A percentile compares a stretch with the other conserved stretches of the same genome.
Conservation (phyloP, 2,888 invertebrate genomes). For the Eupithecia subumbrata region DNA sequence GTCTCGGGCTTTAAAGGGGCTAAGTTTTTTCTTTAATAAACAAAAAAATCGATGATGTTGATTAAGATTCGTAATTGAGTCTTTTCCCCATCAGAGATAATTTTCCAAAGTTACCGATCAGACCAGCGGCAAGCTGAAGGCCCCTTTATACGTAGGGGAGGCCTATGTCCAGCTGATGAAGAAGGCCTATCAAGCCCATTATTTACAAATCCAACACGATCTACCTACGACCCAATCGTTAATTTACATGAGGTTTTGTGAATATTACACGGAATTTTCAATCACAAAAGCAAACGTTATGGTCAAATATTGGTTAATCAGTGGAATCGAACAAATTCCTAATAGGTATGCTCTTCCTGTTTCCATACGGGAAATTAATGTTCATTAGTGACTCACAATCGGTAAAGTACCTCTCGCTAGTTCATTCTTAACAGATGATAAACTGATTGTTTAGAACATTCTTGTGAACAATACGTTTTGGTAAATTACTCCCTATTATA, state of each 20-base stretch:
- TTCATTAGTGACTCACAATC: constrained; percentile 49
- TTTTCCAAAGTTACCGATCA: background rate
- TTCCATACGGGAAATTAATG: constrained; percentile 61
- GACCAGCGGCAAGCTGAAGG: background rate
- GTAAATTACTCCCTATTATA: background rate
- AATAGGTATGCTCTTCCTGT: constrained; percentile 47
- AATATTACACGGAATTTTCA: constrained; percentile 32
- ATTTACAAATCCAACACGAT: background rate
- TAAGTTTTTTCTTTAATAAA: background rate
- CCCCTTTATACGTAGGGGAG: no score
- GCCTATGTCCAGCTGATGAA: background rate
- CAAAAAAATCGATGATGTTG: background rate
- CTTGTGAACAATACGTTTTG: background rate
- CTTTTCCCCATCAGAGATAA: background rate
- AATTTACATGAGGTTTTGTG: constrained; percentile 15
- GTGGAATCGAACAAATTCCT: constrained; percentile 49
- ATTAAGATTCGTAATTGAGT: background rate
- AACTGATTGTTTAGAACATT: no score
- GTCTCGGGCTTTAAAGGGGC: background rate
- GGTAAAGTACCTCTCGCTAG: background rate
- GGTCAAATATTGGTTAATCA: constrained; percentile 56
- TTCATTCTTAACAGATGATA: background rate
- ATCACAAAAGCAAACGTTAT: constrained; percentile 42
- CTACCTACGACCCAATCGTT: constrained; percentile 2
- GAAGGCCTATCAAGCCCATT: background rate